Percentiles rank a stretch among this genome's conserved stretches.
Evolutionary conservation across 2,888 invertebrate genomes (phyloP).

Genomic region (Chironomus riparius): DNA sequence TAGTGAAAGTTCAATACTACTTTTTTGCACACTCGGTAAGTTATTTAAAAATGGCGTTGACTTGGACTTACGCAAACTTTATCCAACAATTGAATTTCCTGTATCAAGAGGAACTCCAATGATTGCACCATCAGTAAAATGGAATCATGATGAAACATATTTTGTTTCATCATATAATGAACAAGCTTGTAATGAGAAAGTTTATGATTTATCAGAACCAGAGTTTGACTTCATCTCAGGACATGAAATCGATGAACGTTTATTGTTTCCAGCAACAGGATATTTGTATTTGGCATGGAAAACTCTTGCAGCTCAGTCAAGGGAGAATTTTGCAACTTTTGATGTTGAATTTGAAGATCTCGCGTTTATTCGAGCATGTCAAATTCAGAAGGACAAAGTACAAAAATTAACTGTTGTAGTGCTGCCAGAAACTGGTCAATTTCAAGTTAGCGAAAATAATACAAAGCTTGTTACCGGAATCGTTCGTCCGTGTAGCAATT

Average conservation of each 20-base stretch:
- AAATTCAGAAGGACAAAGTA: conserved; percentile 55
- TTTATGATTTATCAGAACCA: conserved; percentile 52
- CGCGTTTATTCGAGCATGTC: conserved; percentile 72
- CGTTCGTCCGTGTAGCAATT: conserved; percentile 50
- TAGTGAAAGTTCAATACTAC: conserved; percentile 42
- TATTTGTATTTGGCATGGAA: conserved; percentile 71
- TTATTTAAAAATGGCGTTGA: conserved; percentile 69
- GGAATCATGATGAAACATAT: conserved; percentile 79
- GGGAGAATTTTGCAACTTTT: conserved; percentile 56
- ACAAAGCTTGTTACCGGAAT: conserved; percentile 61
- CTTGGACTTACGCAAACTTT: conserved; percentile 59
- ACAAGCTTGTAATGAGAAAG: too few species aligned
- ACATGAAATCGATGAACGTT: conserved; percentile 79
- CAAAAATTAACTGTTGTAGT: conserved; percentile 49
- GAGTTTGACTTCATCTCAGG: conserved; percentile 64
- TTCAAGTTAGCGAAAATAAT: conserved; percentile 59
- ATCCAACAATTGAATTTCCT: conserved; percentile 66
- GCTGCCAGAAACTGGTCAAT: conserved; percentile 51
- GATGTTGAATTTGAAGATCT: conserved; percentile 79
- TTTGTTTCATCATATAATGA: conserved; percentile 60
- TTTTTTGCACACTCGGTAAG: conserved; percentile 47
- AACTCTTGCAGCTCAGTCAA: conserved; percentile 55
- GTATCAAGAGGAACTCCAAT: conserved; percentile 80
- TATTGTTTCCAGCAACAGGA: conserved; percentile 78
- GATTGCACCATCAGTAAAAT: conserved; percentile 70